Percentiles rank a stretch among this genome's conserved stretches.
phyloP scores from a whole-genome alignment of 2,888 invertebrate species.

The Protula sp. region DNA sequence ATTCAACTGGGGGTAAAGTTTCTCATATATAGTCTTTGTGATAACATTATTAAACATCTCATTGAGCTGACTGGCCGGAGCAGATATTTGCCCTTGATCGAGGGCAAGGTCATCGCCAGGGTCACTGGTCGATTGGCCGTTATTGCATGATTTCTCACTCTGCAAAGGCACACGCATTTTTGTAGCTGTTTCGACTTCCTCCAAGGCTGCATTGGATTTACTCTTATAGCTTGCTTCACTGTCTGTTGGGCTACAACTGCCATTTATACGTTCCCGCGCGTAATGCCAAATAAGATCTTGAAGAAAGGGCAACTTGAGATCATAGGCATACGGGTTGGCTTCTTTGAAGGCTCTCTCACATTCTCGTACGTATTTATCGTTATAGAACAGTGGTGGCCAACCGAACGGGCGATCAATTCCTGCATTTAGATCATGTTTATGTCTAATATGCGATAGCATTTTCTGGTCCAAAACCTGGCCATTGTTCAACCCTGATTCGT shows the following conservation, averaged over 20 bases:
- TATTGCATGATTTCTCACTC: background rate
- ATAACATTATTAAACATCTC: slow-evolving; percentile 79
- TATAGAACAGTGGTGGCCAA: slow-evolving; percentile 16
- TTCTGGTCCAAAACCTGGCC: slow-evolving; percentile 26
- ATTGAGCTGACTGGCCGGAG: slow-evolving; percentile 28
- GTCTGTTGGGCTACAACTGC: background rate
- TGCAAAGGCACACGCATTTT: background rate
- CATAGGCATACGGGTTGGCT: slow-evolving; percentile 30
- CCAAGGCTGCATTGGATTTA: background rate
- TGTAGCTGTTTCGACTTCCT: background rate
- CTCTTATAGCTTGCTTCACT: background rate
- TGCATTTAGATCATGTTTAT: slow-evolving; percentile 44
- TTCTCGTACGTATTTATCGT: slow-evolving; percentile 6
- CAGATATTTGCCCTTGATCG: no score
- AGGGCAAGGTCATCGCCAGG: no score
- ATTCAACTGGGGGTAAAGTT: slow-evolving; percentile 44
- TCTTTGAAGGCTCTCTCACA: slow-evolving; percentile 27
- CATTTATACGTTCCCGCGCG: background rate
- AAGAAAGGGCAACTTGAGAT: slow-evolving; percentile 45
- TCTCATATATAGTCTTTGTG: slow-evolving; percentile 85
- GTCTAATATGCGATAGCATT: slow-evolving; percentile 39
- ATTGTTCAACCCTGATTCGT: no score
- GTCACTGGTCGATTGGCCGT: background rate
- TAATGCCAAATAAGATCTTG: slow-evolving; percentile 43
- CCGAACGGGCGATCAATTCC: slow-evolving; percentile 19